Evolutionary conservation across 2,113 vertebrate species (phyloP).

Genomic region (Aegypius monachus): DNA sequence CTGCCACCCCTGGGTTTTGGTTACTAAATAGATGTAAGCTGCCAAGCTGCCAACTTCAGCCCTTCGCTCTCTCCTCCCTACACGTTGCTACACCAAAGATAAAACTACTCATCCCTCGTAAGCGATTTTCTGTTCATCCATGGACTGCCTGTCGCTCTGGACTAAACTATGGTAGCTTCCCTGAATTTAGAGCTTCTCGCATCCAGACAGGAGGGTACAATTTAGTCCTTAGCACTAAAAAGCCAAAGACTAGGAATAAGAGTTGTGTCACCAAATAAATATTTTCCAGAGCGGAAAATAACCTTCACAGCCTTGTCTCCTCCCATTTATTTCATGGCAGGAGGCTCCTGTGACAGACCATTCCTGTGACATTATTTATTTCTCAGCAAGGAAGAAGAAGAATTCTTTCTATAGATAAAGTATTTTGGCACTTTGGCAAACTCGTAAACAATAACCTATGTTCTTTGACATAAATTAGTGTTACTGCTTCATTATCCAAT

Average conservation of each 20-base stretch:
- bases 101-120: neutral
- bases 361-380: neutral
- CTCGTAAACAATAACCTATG: conserved; percentile 50
- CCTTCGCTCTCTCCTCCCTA: neutral
- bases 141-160: neutral
- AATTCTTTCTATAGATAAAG: conserved; percentile 1
- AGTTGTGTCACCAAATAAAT: neutral
- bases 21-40: neutral
- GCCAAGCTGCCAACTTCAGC: neutral
- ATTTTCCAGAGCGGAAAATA: neutral
- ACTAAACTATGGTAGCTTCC: neutral
- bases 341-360: neutral
- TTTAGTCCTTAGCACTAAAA: neutral
- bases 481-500: conserved; percentile 64
- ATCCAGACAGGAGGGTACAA: neutral
- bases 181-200: neutral
- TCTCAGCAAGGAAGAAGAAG: neutral
- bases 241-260: neutral
- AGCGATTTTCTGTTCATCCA: neutral
- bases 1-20: neutral
- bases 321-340: neutral
- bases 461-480: conserved; percentile 53
- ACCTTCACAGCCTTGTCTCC: neutral
- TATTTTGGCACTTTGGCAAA: conserved; percentile 11
- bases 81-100: neutral